phyloP scores from a whole-genome alignment of 92 coral and sea anemone species.

The Zoanthus solanderi region DNA sequence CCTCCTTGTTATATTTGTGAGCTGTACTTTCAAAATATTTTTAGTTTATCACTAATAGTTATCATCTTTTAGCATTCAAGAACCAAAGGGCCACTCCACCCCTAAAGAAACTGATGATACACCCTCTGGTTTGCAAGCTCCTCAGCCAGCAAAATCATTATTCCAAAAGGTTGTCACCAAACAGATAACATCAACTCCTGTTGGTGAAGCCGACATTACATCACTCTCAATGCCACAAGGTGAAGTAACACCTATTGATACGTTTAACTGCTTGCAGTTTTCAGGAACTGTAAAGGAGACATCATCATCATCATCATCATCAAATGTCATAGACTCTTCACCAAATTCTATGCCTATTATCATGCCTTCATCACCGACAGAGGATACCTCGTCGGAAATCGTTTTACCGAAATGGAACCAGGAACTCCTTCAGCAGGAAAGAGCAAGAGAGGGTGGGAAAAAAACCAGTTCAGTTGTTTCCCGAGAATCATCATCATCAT shows the following conservation, averaged over 20 bases:
- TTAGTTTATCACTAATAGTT: too few relatives aligned
- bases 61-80: slow-evolving; percentile 16
- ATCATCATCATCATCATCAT: slow-evolving; percentile 60
- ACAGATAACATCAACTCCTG: slow-evolving; percentile 71
- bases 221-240: slow-evolving; percentile 63
- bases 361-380: slow-evolving; percentile 76
- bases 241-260: slow-evolving; percentile 72
- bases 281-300: slow-evolving; percentile 71
- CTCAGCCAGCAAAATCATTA: neutral
- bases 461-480: neutral
- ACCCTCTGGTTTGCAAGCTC: neutral
- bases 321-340: slow-evolving; percentile 39
- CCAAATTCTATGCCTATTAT: slow-evolving; percentile 63
- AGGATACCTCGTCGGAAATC: neutral
- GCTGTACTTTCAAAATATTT: too few relatives aligned
- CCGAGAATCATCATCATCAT: neutral
- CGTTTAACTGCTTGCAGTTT: slow-evolving; percentile 76
- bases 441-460: slow-evolving; percentile 17
- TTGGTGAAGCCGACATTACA: slow-evolving; percentile 38
- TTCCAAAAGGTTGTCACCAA: slow-evolving; percentile 60
- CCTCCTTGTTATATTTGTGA: too few relatives aligned
- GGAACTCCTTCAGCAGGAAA: slow-evolving; percentile 42
- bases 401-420: slow-evolving; percentile 64
- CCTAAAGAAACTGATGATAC: neutral
- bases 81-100: slow-evolving; percentile 30